Conservation (phyloP, 2,888 invertebrate species). For the Trypoxylon attenuatum region DNA sequence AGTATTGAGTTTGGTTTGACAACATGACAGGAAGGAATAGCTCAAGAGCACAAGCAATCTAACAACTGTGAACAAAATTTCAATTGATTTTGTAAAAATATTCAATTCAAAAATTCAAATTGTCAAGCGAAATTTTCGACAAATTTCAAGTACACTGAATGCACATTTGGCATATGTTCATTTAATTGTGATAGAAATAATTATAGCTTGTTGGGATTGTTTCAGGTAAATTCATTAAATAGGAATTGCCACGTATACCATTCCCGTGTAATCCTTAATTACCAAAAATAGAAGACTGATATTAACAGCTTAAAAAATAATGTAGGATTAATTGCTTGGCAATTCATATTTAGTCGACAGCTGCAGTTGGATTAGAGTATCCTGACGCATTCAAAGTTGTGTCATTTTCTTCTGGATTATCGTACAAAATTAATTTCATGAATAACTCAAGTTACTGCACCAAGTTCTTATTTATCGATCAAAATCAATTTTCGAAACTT, state of each 20-base stretch:
- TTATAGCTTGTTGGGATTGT: constrained; percentile 56
- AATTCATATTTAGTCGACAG: constrained; percentile 65
- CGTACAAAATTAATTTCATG: background rate
- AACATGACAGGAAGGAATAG: background rate
- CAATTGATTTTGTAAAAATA: background rate
- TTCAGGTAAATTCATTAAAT: constrained; percentile 65
- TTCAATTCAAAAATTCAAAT: background rate
- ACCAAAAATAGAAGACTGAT: constrained; percentile 6
- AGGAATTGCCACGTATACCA: constrained; percentile 60
- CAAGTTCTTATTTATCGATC: too few species aligned
- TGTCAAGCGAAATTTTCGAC: background rate
- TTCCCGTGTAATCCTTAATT: constrained; percentile 8
- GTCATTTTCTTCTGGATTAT: too few species aligned
- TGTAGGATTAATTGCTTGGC: constrained; percentile 60
- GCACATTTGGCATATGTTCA: constrained; percentile 10
- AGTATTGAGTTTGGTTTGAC: background rate
- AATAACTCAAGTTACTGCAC: too few species aligned
- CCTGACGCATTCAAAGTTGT: constrained; percentile 28
- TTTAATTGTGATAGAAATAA: constrained; percentile 38
- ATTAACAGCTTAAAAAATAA: constrained; percentile 47
- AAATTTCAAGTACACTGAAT: background rate
- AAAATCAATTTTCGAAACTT: too few species aligned
- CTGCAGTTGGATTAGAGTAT: constrained; percentile 40
- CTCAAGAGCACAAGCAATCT: background rate
- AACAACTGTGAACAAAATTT: background rate